Evolutionary conservation across 2,888 invertebrate genomes (phyloP).

Genomic region (Epinotia nisella): DNA sequence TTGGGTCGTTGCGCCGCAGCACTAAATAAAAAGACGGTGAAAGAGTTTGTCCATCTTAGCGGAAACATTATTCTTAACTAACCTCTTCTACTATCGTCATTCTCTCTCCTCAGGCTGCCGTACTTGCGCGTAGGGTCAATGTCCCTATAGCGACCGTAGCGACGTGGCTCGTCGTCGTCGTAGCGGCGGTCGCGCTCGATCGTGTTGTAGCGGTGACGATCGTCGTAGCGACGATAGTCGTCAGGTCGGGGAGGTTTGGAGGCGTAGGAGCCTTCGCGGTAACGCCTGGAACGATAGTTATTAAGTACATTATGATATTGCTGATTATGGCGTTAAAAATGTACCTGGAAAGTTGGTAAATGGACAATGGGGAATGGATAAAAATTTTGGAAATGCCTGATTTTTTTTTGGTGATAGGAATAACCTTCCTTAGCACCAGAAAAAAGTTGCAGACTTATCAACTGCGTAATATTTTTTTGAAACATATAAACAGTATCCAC

Average conservation of each 20-base stretch:
- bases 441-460: too few species aligned
- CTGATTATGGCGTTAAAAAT: too few species aligned
- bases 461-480: too few species aligned
- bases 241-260: slow-evolving; percentile 76
- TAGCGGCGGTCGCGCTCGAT: slow-evolving; percentile 60
- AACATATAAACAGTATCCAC: too few species aligned
- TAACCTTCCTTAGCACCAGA: too few species aligned
- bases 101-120: slow-evolving; percentile 64
- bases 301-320: background rate
- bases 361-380: too few species aligned
- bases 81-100: slow-evolving; percentile 68
- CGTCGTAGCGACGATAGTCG: slow-evolving; percentile 66
- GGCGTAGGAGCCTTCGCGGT: slow-evolving; percentile 80
- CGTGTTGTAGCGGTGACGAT: slow-evolving; percentile 54
- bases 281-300: slow-evolving; percentile 62
- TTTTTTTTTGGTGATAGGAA: too few species aligned
- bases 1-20: too few species aligned
- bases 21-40: background rate
- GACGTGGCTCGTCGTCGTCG: slow-evolving; percentile 64
- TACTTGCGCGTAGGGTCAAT: slow-evolving; percentile 71
- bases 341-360: too few species aligned
- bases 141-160: slow-evolving; percentile 69
- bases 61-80: slow-evolving; percentile 22
- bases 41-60: background rate
- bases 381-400: too few species aligned